These are phyloP conservation scores for Fabriciana adippe DNA, from an alignment of 2,888 invertebrate species.

Conservation along the genomic window DNA sequence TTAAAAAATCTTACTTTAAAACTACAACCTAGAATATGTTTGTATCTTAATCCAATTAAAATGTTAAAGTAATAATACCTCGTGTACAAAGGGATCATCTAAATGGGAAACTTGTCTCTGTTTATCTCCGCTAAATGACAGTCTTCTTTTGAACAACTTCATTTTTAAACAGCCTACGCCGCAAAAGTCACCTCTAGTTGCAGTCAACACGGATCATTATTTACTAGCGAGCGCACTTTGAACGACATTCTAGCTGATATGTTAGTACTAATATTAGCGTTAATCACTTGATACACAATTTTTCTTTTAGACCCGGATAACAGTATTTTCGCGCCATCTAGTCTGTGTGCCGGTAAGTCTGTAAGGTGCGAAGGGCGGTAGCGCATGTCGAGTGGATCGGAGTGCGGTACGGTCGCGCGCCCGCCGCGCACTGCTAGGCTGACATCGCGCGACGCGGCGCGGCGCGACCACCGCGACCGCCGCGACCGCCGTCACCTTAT, in stretches of 20 bases:
- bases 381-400: constrained; percentile 37
- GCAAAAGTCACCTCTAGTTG: constrained; percentile 50
- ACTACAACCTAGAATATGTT: not conserved
- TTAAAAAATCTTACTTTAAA: not conserved
- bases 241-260: constrained; percentile 11
- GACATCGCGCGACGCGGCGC: constrained; percentile 35
- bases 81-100: constrained; percentile 77
- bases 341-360: constrained; percentile 45
- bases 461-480: constrained; percentile 45
- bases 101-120: constrained; percentile 71
- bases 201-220: constrained; percentile 52
- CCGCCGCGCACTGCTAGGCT: constrained; percentile 68
- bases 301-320: constrained; percentile 42
- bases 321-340: constrained; percentile 53
- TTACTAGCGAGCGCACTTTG: constrained; percentile 40
- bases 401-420: constrained; percentile 72
- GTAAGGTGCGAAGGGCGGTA: constrained; percentile 35
- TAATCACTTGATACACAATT: constrained; percentile 48
- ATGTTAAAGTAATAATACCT: constrained; percentile 58
- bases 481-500: constrained; percentile 48
- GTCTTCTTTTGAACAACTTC: constrained; percentile 80
- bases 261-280: not conserved
- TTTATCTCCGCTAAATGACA: constrained; percentile 78
- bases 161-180: constrained; percentile 56
- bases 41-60: not conserved